Percentiles rank a stretch among this genome's conserved stretches.
These are phyloP conservation scores for Oligia latruncula DNA, from an alignment of 2,888 invertebrate species.

Conservation along the genomic window DNA sequence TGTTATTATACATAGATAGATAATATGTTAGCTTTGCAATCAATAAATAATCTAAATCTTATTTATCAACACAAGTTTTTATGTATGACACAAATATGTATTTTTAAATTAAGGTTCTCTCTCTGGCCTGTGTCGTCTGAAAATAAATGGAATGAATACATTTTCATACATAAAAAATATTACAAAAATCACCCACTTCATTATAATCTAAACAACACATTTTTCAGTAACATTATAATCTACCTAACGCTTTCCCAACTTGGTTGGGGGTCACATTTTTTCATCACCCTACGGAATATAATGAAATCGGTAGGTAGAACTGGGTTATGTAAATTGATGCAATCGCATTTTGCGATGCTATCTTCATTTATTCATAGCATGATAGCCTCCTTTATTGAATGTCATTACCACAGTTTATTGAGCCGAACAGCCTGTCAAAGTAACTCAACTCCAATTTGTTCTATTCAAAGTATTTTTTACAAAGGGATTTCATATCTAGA, in stretches of 20 bases:
- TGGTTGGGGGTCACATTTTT: neutral
- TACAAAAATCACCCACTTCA: neutral
- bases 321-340: conserved; percentile 24
- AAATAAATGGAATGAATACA: no score
- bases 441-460: conserved; percentile 28
- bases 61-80: neutral
- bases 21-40: neutral
- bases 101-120: no score
- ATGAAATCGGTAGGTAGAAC: neutral
- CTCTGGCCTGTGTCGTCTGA: no score
- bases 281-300: neutral
- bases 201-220: neutral
- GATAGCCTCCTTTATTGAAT: conserved; percentile 27
- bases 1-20: neutral
- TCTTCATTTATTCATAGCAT: conserved; percentile 48
- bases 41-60: neutral
- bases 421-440: conserved; percentile 35
- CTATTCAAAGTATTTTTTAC: conserved; percentile 26
- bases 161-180: neutral
- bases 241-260: neutral
- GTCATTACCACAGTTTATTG: conserved; percentile 51
- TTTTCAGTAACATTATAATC: neutral
- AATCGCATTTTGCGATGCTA: conserved; percentile 32
- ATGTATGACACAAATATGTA: neutral
- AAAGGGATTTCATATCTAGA: conserved; percentile 4